Evolutionary conservation across 2,797 vertebrate species (phyloP).

Genomic region (Galaxias olidus): DNA sequence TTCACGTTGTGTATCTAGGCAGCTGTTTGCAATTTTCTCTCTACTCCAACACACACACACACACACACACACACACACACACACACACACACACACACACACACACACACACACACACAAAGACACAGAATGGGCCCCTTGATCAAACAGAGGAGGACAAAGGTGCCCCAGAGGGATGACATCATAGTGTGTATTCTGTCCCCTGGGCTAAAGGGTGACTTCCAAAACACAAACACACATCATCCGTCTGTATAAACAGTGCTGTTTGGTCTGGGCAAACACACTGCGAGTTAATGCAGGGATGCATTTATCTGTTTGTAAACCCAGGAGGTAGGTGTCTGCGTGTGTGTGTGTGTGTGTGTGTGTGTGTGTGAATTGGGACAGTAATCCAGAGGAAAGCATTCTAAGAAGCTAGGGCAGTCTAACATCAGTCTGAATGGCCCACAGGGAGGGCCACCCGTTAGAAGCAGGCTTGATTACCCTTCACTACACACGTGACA

Average conservation of each 20-base stretch:
- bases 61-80: constrained; percentile 15
- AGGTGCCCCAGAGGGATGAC: constrained; percentile 68
- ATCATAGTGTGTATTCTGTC: constrained; percentile 65
- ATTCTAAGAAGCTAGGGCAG: constrained; percentile 46
- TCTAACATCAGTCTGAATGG: constrained; percentile 67
- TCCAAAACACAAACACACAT: neutral
- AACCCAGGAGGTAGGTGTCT: constrained; percentile 38
- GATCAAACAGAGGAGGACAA: constrained; percentile 46
- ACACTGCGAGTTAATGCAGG: too few species aligned
- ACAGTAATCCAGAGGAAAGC: constrained; percentile 24
- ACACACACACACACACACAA: constrained; percentile 22
- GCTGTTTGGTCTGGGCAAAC: constrained; percentile 57
- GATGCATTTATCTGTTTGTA: too few species aligned
- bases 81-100: constrained; percentile 16
- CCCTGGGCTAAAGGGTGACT: constrained; percentile 24
- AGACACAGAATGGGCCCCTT: neutral
- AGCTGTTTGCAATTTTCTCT: too few species aligned
- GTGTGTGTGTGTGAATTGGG: neutral
- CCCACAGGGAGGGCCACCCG: constrained; percentile 53
- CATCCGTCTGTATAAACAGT: constrained; percentile 50
- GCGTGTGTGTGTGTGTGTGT: constrained; percentile 4
- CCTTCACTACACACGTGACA: neutral
- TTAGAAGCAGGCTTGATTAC: constrained; percentile 14
- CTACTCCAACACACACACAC: too few species aligned
- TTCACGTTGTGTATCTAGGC: too few species aligned